Percentiles rank a stretch among this genome's conserved stretches.
Evolutionary conservation across 2,888 invertebrate genomes (phyloP).

Genomic region (Pheosia gnoma): DNA sequence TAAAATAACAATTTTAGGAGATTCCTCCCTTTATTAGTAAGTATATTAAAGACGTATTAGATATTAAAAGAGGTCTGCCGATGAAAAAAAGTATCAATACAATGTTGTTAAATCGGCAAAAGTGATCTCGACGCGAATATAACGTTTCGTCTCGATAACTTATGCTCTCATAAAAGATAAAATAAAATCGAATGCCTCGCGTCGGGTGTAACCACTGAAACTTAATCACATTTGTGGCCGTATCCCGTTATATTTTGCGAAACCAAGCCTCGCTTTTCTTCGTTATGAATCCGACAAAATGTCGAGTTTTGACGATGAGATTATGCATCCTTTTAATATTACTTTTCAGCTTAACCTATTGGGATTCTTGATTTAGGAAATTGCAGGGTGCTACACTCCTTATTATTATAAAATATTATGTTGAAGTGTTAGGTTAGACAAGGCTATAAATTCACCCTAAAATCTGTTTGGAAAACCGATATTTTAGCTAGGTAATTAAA

Average conservation of each 20-base stretch:
- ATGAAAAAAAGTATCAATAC: background rate
- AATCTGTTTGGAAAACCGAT: too few relatives aligned
- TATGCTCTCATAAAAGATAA: conserved; percentile 25
- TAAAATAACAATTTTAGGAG: too few relatives aligned
- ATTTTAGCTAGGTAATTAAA: too few relatives aligned
- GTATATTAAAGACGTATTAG: too few relatives aligned
- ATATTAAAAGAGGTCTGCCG: background rate
- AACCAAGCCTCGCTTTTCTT: conserved; percentile 16
- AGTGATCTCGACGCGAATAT: background rate
- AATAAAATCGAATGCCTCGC: conserved; percentile 27
- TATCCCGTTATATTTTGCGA: conserved; percentile 27
- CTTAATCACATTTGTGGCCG: conserved; percentile 44
- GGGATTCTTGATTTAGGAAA: too few relatives aligned
- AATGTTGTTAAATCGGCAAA: conserved; percentile 1
- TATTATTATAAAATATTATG: too few relatives aligned
- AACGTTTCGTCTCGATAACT: conserved; percentile 9
- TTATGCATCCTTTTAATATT: too few relatives aligned
- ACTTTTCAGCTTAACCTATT: too few relatives aligned
- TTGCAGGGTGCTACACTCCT: too few relatives aligned
- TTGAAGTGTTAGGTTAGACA: too few relatives aligned
- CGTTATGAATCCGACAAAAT: conserved; percentile 24
- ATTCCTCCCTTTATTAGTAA: too few relatives aligned
- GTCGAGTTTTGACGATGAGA: background rate
- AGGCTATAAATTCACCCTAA: too few relatives aligned
- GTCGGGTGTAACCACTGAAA: conserved; percentile 29